Evolutionary conservation across 2,113 vertebrate genomes (phyloP).

Genomic region (Ciconia stormi): DNA sequence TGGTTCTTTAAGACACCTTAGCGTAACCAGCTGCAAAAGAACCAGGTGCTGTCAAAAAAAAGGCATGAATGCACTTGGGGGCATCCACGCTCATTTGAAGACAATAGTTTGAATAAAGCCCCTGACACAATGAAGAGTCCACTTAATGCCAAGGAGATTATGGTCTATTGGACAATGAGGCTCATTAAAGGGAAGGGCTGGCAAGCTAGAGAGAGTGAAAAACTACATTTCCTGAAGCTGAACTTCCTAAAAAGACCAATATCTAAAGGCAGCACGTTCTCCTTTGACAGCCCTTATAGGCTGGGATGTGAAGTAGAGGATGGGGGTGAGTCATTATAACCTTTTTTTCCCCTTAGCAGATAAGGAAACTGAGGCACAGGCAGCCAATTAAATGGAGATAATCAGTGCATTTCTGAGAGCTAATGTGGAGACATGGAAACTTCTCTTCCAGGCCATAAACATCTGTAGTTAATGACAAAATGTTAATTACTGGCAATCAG

Average conservation of each 20-base stretch:
- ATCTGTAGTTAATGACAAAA: slow-evolving; percentile 70
- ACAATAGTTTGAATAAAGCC: neutral
- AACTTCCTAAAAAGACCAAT: neutral
- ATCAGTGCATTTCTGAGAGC: slow-evolving; percentile 35
- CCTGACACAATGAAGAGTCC: neutral
- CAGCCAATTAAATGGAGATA: slow-evolving; percentile 48
- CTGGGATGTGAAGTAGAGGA: neutral
- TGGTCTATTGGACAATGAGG: neutral
- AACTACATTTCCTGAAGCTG: neutral
- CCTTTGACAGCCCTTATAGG: neutral
- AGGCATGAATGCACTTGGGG: neutral
- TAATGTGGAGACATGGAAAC: slow-evolving; percentile 22
- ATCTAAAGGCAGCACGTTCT: neutral
- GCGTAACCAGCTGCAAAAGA: neutral
- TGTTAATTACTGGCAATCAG: slow-evolving; percentile 70
- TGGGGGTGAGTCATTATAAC: neutral
- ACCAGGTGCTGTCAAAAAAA: neutral
- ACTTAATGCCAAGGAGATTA: slow-evolving; percentile 22
- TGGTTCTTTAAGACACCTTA: neutral
- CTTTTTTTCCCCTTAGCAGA: neutral
- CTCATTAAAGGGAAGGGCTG: neutral
- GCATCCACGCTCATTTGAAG: neutral
- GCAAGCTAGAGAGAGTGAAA: neutral
- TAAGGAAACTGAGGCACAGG: slow-evolving; percentile 54
- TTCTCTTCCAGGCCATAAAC: slow-evolving; percentile 60